Percentiles rank a stretch among this genome's conserved stretches.
Conservation (phyloP, 2,888 invertebrate species). For the Pachycephus smyrnensis region DNA sequence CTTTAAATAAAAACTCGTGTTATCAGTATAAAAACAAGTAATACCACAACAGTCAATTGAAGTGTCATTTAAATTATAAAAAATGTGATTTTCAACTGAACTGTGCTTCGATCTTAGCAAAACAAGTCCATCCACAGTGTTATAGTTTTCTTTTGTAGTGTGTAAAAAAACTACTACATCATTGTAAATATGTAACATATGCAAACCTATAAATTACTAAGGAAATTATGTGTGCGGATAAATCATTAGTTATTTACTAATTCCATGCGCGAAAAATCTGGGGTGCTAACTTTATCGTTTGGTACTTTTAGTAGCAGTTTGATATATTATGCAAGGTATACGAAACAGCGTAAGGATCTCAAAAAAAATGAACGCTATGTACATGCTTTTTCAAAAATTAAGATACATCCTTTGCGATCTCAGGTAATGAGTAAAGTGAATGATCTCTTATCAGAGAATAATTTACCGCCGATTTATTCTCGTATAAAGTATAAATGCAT, state of each 20-base stretch:
- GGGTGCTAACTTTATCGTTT: neutral
- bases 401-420: conserved; percentile 33
- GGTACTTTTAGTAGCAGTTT: neutral
- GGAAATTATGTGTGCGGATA: neutral
- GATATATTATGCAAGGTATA: neutral
- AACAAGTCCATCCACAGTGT: neutral
- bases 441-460: conserved; percentile 17
- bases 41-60: neutral
- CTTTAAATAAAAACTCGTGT: neutral
- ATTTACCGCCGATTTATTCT: conserved; percentile 7
- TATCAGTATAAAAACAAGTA: neutral
- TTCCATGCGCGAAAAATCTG: neutral
- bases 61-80: neutral
- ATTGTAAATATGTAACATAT: conserved; percentile 20
- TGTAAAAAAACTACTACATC: neutral
- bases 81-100: neutral
- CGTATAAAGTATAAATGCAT: conserved; percentile 2
- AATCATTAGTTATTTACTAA: neutral
- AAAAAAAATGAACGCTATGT: neutral
- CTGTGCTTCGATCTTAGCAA: neutral
- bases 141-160: neutral
- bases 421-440: conserved; percentile 29
- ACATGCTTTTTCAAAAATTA: conserved; percentile 1
- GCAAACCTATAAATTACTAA: neutral
- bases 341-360: neutral